Evolutionary conservation across 1,140 invertebrate species (phyloP).

Genomic region (Ganaspis sp.): DNA sequence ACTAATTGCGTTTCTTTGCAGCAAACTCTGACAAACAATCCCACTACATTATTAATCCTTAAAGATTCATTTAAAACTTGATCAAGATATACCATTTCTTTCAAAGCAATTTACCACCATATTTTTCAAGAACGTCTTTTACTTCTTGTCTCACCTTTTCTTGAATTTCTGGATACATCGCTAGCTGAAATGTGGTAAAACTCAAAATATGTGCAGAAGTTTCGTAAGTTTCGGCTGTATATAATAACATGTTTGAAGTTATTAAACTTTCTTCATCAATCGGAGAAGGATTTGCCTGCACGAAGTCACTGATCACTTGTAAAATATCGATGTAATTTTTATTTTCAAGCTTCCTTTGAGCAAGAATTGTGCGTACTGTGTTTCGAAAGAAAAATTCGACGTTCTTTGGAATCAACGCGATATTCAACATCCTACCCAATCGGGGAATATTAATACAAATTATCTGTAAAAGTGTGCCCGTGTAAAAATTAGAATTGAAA

Average conservation of each 20-base stretch:
- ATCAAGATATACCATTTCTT: constrained; percentile 78
- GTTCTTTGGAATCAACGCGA: not conserved
- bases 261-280: constrained; percentile 33
- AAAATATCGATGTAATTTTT: constrained; percentile 35
- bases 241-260: constrained; percentile 48
- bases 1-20: constrained; percentile 59
- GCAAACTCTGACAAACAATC: constrained; percentile 58
- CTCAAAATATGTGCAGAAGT: constrained; percentile 39
- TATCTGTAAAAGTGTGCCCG: not conserved
- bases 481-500: not conserved
- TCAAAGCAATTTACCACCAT: constrained; percentile 47
- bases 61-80: constrained; percentile 76
- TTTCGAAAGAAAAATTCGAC: constrained; percentile 11
- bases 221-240: constrained; percentile 56
- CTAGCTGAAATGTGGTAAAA: constrained; percentile 37
- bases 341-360: constrained; percentile 8
- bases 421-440: not conserved
- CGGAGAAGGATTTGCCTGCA: constrained; percentile 54
- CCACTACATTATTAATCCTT: constrained; percentile 64
- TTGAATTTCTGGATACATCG: constrained; percentile 40
- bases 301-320: constrained; percentile 44
- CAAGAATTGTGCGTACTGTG: constrained; percentile 19
- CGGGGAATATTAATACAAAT: not conserved
- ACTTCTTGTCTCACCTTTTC: constrained; percentile 52
- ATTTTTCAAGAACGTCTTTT: constrained; percentile 18